Conservation (phyloP, 2,797 vertebrate species). For the Xiphophorus birchmanni region DNA sequence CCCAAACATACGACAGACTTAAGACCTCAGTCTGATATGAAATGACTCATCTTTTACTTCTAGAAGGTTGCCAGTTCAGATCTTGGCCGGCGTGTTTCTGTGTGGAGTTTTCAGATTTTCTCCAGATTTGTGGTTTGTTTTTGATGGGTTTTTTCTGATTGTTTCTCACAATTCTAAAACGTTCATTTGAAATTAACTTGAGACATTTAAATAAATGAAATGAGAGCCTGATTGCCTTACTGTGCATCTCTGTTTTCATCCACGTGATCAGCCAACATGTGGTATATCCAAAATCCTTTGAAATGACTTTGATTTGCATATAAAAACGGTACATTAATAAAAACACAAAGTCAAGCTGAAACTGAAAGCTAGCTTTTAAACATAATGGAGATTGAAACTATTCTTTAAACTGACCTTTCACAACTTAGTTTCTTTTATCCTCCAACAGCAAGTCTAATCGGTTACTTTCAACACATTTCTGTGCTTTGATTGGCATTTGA, state of each 20-base stretch:
- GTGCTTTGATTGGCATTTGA: constrained; percentile 16
- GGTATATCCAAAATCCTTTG: neutral
- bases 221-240: neutral
- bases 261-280: neutral
- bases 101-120: neutral
- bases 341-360: neutral
- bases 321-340: neutral
- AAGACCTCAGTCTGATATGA: no score
- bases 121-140: neutral
- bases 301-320: neutral
- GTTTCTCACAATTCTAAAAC: neutral
- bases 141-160: neutral
- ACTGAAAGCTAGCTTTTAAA: neutral
- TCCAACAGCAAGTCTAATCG: neutral
- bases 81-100: neutral
- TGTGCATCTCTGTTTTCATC: neutral
- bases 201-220: neutral
- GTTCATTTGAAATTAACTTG: neutral
- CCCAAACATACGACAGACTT: no score
- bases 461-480: neutral
- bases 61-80: neutral
- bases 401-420: neutral
- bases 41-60: neutral
- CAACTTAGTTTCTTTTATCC: neutral
- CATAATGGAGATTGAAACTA: neutral